phyloP scores from a whole-genome alignment of 2,113 vertebrate species.

The Upupa epops region DNA sequence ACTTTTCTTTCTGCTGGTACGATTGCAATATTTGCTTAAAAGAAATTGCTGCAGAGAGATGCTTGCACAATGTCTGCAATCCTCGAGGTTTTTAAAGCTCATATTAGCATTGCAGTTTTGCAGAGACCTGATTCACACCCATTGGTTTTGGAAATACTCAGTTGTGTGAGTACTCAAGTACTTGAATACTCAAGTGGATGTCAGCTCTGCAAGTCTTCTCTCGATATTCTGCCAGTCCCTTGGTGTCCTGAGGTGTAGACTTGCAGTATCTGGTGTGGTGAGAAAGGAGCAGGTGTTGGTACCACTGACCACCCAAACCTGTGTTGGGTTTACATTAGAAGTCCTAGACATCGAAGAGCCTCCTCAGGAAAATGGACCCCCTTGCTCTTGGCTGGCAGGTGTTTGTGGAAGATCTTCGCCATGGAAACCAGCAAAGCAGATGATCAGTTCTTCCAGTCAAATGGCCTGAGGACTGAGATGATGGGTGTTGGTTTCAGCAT shows the following conservation, averaged over 20 bases:
- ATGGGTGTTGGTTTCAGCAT: not conserved
- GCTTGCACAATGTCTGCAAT: not conserved
- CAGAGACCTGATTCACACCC: not conserved
- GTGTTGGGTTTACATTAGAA: not conserved
- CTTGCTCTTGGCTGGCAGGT: not conserved
- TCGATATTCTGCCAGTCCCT: not conserved
- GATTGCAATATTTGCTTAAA: not conserved
- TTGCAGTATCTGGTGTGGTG: fast-evolving
- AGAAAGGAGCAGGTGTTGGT: not conserved
- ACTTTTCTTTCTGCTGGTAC: not conserved
- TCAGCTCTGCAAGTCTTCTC: not conserved
- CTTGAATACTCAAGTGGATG: too few relatives aligned
- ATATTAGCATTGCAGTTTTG: not conserved
- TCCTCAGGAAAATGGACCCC: not conserved
- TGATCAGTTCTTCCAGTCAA: not conserved
- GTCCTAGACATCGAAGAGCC: not conserved
- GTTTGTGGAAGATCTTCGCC: not conserved
- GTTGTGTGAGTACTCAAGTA: not conserved
- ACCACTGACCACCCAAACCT: not conserved
- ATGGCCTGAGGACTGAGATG: not conserved
- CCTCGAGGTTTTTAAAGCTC: not conserved
- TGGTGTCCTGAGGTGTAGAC: not conserved
- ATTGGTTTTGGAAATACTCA: not conserved
- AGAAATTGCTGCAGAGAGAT: not conserved
- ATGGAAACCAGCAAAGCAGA: not conserved